phyloP scores from a whole-genome alignment of 2,888 invertebrate species.

The Eudemis profundana region DNA sequence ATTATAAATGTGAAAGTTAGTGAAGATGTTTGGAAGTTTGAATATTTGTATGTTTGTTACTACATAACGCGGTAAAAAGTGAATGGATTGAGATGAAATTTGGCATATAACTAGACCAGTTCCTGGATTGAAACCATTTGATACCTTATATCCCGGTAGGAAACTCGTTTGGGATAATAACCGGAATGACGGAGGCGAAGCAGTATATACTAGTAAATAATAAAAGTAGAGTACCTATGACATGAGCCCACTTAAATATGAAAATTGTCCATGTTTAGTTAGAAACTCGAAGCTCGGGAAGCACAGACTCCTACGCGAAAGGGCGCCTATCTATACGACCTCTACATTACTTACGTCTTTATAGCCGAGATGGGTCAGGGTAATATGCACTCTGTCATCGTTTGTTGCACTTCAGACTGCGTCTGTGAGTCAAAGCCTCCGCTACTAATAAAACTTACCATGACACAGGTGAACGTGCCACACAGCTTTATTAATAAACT shows the following conservation, averaged over 20 bases:
- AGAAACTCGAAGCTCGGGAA: constrained; percentile 21
- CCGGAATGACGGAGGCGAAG: no score
- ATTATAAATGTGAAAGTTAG: no score
- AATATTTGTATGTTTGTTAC: no score
- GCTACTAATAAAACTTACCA: constrained; percentile 21
- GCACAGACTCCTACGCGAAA: not conserved
- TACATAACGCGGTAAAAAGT: no score
- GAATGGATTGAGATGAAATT: no score
- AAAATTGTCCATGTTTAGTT: constrained; percentile 27
- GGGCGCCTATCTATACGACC: not conserved
- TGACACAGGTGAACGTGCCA: not conserved
- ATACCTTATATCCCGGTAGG: no score
- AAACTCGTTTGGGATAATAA: no score
- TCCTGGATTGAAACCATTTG: no score
- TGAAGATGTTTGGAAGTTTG: no score
- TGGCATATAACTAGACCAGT: no score
- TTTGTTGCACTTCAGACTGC: constrained; percentile 29
- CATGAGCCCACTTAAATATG: constrained; percentile 30
- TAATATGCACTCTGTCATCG: constrained; percentile 34
- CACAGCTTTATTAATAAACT: not conserved
- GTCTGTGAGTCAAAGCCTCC: constrained; percentile 32
- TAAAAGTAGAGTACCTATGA: constrained; percentile 23
- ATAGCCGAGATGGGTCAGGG: not conserved
- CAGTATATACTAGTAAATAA: not conserved
- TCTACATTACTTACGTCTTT: not conserved